Base-by-base conservation (phyloP, 1,140 invertebrate species). In the Aplysia californica region DNA sequence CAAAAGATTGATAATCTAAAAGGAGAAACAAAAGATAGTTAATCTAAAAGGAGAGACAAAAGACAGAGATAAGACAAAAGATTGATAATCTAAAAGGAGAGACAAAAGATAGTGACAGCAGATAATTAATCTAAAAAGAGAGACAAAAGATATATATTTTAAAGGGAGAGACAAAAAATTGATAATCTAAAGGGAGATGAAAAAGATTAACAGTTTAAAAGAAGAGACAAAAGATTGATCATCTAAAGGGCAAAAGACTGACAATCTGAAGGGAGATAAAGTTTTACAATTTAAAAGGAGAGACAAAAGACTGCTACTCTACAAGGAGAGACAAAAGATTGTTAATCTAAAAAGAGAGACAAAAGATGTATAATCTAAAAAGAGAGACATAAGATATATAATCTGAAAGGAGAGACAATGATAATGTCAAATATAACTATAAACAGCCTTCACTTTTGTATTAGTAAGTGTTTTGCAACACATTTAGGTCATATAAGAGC, bases 151-250 rank as follows among this genome's bases (percentile, higher is more conserved):
- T n/a, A n/a, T n/a, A n/a, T n/a, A n/a, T n/a, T n/a, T n/a, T n/a
- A n/a, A n/a, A n/a, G n/a, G n/a, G n/a, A n/a, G n/a, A n/a, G n/a
- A n/a, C n/a, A n/a, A n/a, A 86, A 97, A 97, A 84, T 95, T 94
- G 0, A 97, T 96, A 58, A 95, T 95, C 88, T 96, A 96, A 85
- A 96, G 95, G 0, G 95, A 96, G 87, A 97, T 97, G n/a, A 97
- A 94, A 95, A 95, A 97, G 87, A 86, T 97, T 96, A 10, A 97
- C 93, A 85, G 97, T 95, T 95, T 96, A n/a, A n/a, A n/a, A n/a
- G n/a, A n/a, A n/a, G n/a, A n/a, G n/a, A n/a, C n/a, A n/a, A n/a
- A n/a, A n/a, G n/a, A n/a, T n/a, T n/a, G n/a, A n/a, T n/a, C n/a
- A n/a, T n/a, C n/a, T n/a, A n/a, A 68, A 61, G 58, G 77, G 31